phyloP scores from a whole-genome alignment of 2,113 vertebrate genomes.

The Urocolius indicus region DNA sequence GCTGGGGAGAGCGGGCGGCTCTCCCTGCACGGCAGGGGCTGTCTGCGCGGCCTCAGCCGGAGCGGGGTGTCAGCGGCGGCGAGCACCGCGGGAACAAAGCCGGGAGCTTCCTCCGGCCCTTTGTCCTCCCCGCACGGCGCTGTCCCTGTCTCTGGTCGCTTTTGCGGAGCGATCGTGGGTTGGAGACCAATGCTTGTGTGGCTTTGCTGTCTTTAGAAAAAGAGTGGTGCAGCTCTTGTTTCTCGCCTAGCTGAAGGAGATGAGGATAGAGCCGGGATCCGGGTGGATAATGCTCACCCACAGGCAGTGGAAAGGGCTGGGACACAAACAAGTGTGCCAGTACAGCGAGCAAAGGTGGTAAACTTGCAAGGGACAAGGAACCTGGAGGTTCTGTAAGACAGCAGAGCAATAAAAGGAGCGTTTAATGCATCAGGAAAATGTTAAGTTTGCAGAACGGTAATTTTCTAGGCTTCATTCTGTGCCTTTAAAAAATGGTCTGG shows the following conservation, averaged over 20 bases:
- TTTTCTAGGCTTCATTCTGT: background rate
- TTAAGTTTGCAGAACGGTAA: background rate
- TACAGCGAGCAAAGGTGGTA: background rate
- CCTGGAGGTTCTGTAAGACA: background rate
- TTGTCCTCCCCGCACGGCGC: background rate
- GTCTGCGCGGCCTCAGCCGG: too few relatives aligned
- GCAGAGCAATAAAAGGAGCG: background rate
- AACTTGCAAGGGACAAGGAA: background rate
- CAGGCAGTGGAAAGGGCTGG: background rate
- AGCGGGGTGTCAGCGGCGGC: background rate
- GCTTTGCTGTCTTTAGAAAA: background rate
- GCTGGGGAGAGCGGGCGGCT: too few relatives aligned
- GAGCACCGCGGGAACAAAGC: background rate
- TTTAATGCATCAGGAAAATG: fast-evolving
- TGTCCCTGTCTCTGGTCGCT: background rate
- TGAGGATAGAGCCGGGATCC: too few relatives aligned
- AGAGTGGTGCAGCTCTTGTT: fast-evolving
- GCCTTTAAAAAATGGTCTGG: background rate
- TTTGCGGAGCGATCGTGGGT: fast-evolving
- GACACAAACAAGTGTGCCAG: background rate
- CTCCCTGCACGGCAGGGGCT: too few relatives aligned
- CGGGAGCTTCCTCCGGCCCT: background rate
- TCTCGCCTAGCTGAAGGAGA: fast-evolving
- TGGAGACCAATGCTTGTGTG: background rate
- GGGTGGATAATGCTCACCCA: fast-evolving